phyloP scores from a whole-genome alignment of 2,888 invertebrate species.

The Silvanus unidentatus region DNA sequence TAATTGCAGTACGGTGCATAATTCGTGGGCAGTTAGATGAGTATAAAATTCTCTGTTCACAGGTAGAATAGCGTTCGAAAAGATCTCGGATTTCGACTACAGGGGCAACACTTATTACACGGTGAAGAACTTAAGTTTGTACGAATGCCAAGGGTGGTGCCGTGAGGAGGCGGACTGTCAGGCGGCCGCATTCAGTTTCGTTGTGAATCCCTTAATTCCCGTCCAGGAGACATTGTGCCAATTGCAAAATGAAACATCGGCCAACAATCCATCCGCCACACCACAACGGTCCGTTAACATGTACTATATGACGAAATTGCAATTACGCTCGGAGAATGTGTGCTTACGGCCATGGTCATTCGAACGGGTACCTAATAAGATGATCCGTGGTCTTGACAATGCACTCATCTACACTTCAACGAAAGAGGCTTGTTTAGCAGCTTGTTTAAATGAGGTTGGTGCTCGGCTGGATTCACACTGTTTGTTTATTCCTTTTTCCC shows the following conservation, averaged over 20 bases:
- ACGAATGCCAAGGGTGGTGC: constrained; percentile 95
- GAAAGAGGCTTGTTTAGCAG: constrained; percentile 88
- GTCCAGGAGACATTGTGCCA: constrained; percentile 84
- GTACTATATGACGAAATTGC: constrained; percentile 92
- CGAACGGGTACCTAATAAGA: constrained; percentile 88
- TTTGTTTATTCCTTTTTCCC: background rate
- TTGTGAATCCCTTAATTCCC: constrained; percentile 85
- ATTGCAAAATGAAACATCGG: constrained; percentile 86
- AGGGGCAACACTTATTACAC: constrained; percentile 87
- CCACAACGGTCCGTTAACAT: constrained; percentile 82
- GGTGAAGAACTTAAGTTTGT: constrained; percentile 83
- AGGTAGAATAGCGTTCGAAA: constrained; percentile 88
- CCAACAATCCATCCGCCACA: constrained; percentile 79
- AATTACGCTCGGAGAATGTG: constrained; percentile 84
- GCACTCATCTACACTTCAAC: constrained; percentile 89
- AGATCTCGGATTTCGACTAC: constrained; percentile 87
- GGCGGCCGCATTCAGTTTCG: constrained; percentile 89
- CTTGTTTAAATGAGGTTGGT: constrained; percentile 82
- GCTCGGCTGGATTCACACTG: no score
- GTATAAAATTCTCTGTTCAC: no score
- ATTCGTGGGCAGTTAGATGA: no score
- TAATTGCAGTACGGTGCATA: no score
- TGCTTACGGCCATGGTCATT: constrained; percentile 90
- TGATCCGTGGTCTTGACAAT: constrained; percentile 84
- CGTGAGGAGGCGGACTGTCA: constrained; percentile 87